Base-by-base conservation (phyloP, 2,888 invertebrate species). In the Anagyrus pseudococci region DNA sequence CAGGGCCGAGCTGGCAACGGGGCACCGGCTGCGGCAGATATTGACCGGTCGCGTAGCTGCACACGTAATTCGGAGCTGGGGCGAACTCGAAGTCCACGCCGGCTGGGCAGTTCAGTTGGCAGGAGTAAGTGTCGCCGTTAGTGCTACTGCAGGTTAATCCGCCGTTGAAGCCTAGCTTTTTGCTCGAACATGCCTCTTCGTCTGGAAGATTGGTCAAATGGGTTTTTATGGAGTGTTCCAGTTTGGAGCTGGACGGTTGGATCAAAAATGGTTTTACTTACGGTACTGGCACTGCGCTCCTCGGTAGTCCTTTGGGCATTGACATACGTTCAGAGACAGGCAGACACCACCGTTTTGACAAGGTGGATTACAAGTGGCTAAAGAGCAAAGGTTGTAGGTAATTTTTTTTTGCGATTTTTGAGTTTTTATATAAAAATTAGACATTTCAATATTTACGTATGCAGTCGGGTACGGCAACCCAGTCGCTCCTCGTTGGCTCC, bases 261-360 rank as follows among this genome's bases (percentile, higher is more conserved):
- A 19, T 46, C 22, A 15, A 22, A 4, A 46, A 46, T 20, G 22
- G 8, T 4, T n/a, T 46, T 43, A 77, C 84, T 83, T 77, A 86
- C 86, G 73, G 72, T 88, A 90, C 81, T 91, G 90, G 72, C 91
- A 92, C 72, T 88, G 87, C 0, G 87, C 84, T n/a, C 91, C 91
- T 65, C 87, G 85, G 71, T 84, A 90, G 2, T 86, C 86, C 67
- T 86, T 83, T 0, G 92, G 87, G 75, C 95, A 96, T 69, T 91
- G 88, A 70, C 95, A 96, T 2, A 86, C 84, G 74, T 94, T 90
- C 10, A 88, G 85, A 0, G 90, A 85, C 0, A 93, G 81, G 76
- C 95, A 96, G n/a, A 85, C 85, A 0, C 95, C 95, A 0, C 91
- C 93, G 75, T 95, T 93, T 64, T 84, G 77, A 74, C 95, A 96